These are phyloP conservation scores for Pteropus rufus DNA, from an alignment of 2,797 vertebrate species.

Conservation along the genomic window DNA sequence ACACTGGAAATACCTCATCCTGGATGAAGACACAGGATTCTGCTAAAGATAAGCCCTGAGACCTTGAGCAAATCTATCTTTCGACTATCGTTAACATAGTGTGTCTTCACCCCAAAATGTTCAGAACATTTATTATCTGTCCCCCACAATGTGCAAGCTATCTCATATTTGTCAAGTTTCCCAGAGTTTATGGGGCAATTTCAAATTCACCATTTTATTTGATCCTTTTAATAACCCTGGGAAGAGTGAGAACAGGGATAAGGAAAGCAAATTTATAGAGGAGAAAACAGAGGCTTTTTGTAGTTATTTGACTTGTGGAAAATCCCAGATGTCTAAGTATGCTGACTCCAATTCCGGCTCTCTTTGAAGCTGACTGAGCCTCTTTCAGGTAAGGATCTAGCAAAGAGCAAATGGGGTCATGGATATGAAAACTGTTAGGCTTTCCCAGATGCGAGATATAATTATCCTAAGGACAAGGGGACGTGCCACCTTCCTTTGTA, in stretches of 20 bases:
- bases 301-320: background rate
- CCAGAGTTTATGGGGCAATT: background rate
- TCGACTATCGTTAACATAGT: no score
- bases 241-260: background rate
- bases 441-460: background rate
- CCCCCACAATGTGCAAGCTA: background rate
- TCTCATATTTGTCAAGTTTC: background rate
- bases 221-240: background rate
- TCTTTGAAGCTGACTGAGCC: background rate
- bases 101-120: background rate
- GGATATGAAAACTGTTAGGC: background rate
- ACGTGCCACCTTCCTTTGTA: background rate
- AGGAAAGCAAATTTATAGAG: background rate
- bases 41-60: background rate
- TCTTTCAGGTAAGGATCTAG: background rate
- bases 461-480: background rate
- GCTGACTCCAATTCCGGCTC: background rate
- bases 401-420: background rate
- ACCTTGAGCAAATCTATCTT: background rate
- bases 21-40: background rate
- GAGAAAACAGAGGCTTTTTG: background rate
- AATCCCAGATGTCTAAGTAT: background rate
- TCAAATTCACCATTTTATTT: constrained; percentile 19
- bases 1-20: background rate
- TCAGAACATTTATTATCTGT: background rate